A percentile compares a stretch with the other conserved stretches of the same genome.
These are phyloP conservation scores for Neoarius graeffei DNA, from an alignment of 2,113 vertebrate species.

Conservation along the genomic window DNA sequence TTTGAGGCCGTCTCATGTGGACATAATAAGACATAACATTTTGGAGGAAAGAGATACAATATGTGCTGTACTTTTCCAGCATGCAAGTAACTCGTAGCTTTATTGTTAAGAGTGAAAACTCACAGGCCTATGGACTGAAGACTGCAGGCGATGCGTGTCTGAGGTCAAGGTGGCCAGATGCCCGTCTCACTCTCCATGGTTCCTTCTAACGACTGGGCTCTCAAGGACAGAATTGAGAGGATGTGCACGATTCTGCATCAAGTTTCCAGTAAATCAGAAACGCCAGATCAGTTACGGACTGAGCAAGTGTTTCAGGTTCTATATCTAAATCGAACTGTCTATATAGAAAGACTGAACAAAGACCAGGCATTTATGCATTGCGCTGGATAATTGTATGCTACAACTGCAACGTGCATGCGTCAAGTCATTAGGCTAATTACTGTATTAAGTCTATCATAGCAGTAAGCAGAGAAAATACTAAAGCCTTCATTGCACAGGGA, in stretches of 20 bases:
- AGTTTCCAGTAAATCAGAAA: constrained; percentile 25
- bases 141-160: constrained; percentile 37
- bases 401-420: background rate
- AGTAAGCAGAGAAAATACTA: background rate
- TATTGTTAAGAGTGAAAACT: constrained; percentile 25
- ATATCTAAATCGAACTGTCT: background rate
- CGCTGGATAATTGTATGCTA: background rate
- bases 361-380: background rate
- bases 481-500: background rate
- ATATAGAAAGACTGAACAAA: background rate
- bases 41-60: constrained; percentile 44
- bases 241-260: constrained; percentile 11
- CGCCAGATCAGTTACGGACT: background rate
- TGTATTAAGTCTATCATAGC: background rate
- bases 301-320: constrained; percentile 22
- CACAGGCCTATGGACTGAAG: constrained; percentile 4
- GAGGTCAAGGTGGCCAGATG: constrained; percentile 26
- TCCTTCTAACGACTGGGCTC: constrained; percentile 4
- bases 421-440: background rate
- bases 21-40: constrained; percentile 54
- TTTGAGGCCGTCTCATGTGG: constrained; percentile 34
- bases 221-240: constrained; percentile 28
- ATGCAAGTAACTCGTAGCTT: background rate
- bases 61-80: constrained; percentile 52
- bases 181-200: background rate